Percentiles rank a stretch among this genome's conserved stretches.
phyloP scores from a whole-genome alignment of 2,797 vertebrate species.

The Tokudaia muenninki region DNA sequence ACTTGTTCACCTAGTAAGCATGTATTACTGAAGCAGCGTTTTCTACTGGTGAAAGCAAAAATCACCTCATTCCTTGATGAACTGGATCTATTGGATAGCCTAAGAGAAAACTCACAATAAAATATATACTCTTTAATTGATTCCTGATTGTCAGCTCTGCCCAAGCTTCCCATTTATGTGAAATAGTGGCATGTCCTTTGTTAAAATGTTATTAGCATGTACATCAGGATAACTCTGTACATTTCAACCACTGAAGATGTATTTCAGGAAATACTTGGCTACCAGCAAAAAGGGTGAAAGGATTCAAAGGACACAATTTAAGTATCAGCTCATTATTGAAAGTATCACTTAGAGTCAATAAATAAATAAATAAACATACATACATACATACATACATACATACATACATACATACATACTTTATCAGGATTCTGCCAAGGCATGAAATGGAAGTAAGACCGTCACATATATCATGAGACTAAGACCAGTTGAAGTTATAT shows the following conservation, averaged over 20 bases:
- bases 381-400: too few species aligned
- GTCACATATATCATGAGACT: constrained; percentile 9
- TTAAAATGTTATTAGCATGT: neutral
- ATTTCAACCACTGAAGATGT: neutral
- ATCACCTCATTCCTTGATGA: constrained; percentile 4
- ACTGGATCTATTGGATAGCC: neutral
- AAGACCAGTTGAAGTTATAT: constrained; percentile 39
- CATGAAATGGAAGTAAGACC: constrained; percentile 38
- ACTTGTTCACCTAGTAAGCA: constrained; percentile 17
- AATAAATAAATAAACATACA: neutral
- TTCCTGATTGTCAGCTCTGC: neutral
- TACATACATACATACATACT: neutral
- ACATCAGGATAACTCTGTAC: neutral
- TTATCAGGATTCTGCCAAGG: constrained; percentile 34
- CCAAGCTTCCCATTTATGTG: constrained; percentile 21
- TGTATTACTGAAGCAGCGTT: constrained; percentile 6
- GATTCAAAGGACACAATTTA: constrained; percentile 26
- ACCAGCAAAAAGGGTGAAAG: neutral
- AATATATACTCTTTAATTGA: constrained; percentile 18
- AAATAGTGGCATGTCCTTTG: constrained; percentile 27
- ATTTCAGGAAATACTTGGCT: constrained; percentile 32
- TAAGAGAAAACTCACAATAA: constrained; percentile 20
- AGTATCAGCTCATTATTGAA: neutral
- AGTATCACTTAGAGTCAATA: neutral
- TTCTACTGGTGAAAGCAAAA: constrained; percentile 29